Evolutionary conservation across 2,113 vertebrate genomes (phyloP).

Genomic region (Serilophus lunatus): DNA sequence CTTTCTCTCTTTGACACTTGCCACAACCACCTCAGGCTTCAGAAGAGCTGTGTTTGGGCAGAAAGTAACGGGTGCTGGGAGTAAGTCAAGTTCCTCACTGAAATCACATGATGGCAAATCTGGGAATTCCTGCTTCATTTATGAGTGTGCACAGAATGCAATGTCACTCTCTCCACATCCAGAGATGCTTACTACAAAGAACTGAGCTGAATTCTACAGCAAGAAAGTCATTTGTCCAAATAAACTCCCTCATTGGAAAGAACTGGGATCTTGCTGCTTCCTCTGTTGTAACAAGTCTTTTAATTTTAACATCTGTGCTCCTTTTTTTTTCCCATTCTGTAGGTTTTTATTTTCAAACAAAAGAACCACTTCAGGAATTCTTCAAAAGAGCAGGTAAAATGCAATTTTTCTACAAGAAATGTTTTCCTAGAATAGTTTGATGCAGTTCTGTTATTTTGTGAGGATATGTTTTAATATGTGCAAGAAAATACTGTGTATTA

Average conservation of each 20-base stretch:
- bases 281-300: neutral
- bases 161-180: constrained; percentile 36
- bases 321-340: neutral
- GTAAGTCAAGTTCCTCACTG: constrained; percentile 36
- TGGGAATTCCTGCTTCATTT: constrained; percentile 67
- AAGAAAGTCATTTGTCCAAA: neutral
- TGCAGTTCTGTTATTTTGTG: neutral
- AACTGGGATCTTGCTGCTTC: neutral
- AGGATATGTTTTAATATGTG: neutral
- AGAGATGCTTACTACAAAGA: constrained; percentile 41
- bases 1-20: neutral
- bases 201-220: neutral
- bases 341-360: neutral
- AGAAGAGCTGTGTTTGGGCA: neutral
- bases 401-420: neutral
- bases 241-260: constrained; percentile 2
- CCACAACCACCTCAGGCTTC: neutral
- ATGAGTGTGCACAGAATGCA: constrained; percentile 19
- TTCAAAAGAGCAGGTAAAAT: constrained; percentile 56
- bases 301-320: neutral
- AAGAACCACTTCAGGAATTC: neutral
- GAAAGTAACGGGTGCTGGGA: constrained; percentile 1
- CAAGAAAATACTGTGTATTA: neutral
- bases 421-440: neutral
- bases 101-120: constrained; percentile 66